phyloP scores from a whole-genome alignment of 1,140 invertebrate genomes.

The Coenobita brevimanus region DNA sequence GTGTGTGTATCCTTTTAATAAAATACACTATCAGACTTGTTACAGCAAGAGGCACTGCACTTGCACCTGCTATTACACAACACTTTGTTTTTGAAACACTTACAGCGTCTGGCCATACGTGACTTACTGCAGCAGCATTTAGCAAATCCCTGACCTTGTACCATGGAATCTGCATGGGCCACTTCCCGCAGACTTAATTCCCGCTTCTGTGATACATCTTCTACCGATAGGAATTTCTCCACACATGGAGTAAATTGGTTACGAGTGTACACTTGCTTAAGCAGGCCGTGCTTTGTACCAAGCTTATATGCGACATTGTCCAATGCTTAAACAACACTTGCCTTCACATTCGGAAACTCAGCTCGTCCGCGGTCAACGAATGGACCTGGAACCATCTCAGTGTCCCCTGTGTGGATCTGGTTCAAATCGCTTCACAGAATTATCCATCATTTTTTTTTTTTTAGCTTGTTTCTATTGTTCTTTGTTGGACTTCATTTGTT shows the following conservation, averaged over 20 bases:
- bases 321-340: slow-evolving; percentile 22
- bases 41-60: not conserved
- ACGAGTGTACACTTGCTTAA: not conserved
- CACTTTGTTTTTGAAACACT: too few relatives aligned
- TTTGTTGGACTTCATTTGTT: slow-evolving; percentile 15
- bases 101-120: too few relatives aligned
- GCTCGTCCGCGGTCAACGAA: slow-evolving; percentile 20
- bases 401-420: slow-evolving; percentile 23
- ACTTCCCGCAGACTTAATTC: too few relatives aligned
- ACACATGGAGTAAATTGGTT: slow-evolving; percentile 13
- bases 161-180: too few relatives aligned
- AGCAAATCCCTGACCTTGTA: too few relatives aligned
- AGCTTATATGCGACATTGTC: slow-evolving; percentile 15
- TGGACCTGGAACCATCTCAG: slow-evolving; percentile 19
- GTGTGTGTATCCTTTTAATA: too few relatives aligned
- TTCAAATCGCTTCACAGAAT: slow-evolving; percentile 29
- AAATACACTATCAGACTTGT: too few relatives aligned
- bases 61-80: too few relatives aligned
- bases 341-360: slow-evolving; percentile 30
- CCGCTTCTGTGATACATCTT: not conserved
- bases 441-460: slow-evolving; percentile 9
- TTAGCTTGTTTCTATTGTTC: slow-evolving; percentile 28
- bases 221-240: not conserved
- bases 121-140: too few relatives aligned
- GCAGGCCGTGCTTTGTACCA: slow-evolving; percentile 32